These are phyloP conservation scores for Trachelus tabidus DNA, from an alignment of 2,888 invertebrate species.

Conservation along the genomic window DNA sequence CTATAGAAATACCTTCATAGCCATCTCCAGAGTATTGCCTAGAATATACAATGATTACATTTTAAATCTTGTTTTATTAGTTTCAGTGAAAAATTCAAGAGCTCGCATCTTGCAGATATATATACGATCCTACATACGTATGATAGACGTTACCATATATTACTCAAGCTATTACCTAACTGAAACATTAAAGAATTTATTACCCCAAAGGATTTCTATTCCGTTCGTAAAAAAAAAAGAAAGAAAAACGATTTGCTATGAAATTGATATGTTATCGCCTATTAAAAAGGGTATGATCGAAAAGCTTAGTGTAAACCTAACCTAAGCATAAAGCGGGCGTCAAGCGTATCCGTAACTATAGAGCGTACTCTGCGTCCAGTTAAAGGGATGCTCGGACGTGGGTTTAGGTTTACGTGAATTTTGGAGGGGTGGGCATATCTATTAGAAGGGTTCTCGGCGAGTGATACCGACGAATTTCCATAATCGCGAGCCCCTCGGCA, in stretches of 20 bases:
- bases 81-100: not conserved
- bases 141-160: not conserved
- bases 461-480: conserved; percentile 10
- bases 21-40: not conserved
- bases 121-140: not conserved
- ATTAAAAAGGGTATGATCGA: conserved; percentile 52
- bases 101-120: not conserved
- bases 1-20: no score
- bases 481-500: conserved; percentile 25
- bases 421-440: conserved; percentile 34
- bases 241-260: conserved; percentile 23
- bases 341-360: not conserved
- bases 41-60: not conserved
- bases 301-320: conserved; percentile 46
- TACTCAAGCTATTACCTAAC: not conserved
- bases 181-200: not conserved
- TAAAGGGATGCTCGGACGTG: not conserved
- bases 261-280: conserved; percentile 61
- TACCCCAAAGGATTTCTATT: no score
- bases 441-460: conserved; percentile 24
- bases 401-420: conserved; percentile 28
- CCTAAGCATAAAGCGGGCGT: conserved; percentile 23
- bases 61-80: not conserved
- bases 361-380: not conserved
- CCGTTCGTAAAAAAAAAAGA: not conserved